Evolutionary conservation across 2,888 invertebrate species (phyloP).

Genomic region (Micropterix aruncella): DNA sequence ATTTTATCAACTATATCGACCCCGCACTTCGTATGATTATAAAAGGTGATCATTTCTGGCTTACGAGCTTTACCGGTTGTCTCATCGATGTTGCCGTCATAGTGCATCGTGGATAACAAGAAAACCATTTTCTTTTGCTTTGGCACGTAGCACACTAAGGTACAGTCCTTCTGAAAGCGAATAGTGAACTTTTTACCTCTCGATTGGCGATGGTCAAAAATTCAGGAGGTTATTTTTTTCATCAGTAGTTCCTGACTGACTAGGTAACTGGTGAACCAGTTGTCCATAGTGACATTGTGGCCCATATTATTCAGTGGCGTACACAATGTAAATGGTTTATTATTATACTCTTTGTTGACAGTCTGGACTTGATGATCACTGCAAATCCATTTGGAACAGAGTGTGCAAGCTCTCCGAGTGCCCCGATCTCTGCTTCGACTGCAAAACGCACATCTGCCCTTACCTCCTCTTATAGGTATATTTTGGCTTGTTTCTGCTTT

Average conservation of each 20-base stretch:
- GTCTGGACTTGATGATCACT: no score
- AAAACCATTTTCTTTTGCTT: background rate
- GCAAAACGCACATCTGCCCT: no score
- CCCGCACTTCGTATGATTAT: background rate
- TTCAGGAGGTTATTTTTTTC: background rate
- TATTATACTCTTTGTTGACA: no score
- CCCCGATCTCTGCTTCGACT: no score
- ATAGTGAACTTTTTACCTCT: background rate
- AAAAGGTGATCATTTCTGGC: no score
- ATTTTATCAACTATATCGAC: background rate
- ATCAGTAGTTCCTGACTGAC: background rate
- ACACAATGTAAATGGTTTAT: no score
- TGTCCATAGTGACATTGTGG: constrained; percentile 1
- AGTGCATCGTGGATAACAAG: background rate
- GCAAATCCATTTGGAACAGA: no score
- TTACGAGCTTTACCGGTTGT: background rate
- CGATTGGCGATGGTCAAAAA: background rate
- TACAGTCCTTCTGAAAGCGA: background rate
- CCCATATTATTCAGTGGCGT: no score
- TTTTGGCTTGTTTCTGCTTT: no score
- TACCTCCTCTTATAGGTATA: no score
- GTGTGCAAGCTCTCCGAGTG: no score
- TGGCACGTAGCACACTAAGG: background rate
- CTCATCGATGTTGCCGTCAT: background rate
- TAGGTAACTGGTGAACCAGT: background rate